These are phyloP conservation scores for Perognathus longimembris DNA, from an alignment of 2,113 vertebrate species.

Conservation along the genomic window DNA sequence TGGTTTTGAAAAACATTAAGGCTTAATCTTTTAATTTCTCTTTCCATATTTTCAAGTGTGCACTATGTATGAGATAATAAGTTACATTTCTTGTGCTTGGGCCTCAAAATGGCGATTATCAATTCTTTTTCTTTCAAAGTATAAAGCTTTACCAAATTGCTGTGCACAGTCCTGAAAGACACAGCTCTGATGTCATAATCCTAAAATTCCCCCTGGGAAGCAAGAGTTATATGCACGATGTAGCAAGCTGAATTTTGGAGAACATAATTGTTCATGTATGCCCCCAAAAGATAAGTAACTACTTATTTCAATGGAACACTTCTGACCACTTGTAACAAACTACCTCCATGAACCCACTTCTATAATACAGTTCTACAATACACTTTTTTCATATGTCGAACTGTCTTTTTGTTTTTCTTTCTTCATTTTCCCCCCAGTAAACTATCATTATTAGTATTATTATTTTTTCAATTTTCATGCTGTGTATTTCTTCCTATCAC, in stretches of 20 bases:
- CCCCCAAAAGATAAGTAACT: background rate
- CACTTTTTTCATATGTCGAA: background rate
- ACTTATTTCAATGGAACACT: background rate
- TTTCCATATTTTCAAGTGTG: constrained; percentile 39
- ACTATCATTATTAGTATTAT: no score
- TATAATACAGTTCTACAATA: background rate
- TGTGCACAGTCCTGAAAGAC: background rate
- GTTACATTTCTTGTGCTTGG: constrained; percentile 48
- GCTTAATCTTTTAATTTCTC: constrained; percentile 48
- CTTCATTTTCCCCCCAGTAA: background rate
- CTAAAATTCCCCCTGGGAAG: background rate
- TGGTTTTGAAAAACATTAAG: constrained; percentile 54
- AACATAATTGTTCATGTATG: background rate
- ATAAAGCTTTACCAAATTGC: constrained; percentile 14
- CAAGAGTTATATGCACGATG: background rate
- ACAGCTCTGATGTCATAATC: background rate
- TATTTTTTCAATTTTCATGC: background rate
- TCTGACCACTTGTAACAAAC: background rate
- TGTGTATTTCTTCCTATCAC: background rate
- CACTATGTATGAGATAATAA: constrained; percentile 19
- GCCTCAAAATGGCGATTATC: background rate
- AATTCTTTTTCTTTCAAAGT: constrained; percentile 1
- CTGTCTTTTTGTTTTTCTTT: background rate
- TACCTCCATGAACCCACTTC: background rate
- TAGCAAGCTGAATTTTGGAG: background rate